These are phyloP conservation scores for Tenthredo amoena DNA, from an alignment of 2,888 invertebrate species.

Conservation along the genomic window DNA sequence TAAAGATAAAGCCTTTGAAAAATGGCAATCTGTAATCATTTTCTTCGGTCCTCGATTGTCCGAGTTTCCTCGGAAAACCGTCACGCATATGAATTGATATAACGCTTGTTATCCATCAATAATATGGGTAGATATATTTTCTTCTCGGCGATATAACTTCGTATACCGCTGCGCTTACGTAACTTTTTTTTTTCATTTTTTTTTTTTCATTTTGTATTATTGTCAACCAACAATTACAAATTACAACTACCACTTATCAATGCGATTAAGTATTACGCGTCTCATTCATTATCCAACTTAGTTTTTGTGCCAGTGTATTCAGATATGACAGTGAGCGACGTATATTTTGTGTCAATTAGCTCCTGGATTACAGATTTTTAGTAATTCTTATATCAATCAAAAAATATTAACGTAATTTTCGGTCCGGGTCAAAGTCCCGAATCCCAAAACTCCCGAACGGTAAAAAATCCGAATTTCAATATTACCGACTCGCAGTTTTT, in stretches of 20 bases:
- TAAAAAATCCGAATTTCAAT: too few species aligned
- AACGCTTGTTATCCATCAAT: neutral
- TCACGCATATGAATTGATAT: neutral
- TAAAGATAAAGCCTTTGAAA: neutral
- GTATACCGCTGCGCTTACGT: neutral
- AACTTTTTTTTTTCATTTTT: neutral
- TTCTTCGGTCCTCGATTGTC: constrained; percentile 5
- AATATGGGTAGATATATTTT: neutral
- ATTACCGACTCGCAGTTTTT: too few species aligned
- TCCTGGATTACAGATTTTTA: neutral
- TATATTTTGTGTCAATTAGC: neutral
- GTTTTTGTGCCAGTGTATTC: neutral
- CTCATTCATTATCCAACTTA: neutral
- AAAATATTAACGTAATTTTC: neutral
- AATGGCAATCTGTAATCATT: neutral
- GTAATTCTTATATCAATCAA: neutral
- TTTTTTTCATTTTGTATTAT: constrained; percentile 1
- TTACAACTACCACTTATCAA: constrained; percentile 21
- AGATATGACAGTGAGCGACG: neutral
- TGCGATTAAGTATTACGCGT: neutral
- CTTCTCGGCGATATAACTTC: neutral
- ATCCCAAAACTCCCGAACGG: too few species aligned
- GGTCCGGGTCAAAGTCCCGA: neutral
- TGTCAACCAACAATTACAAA: neutral
- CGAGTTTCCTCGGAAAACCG: neutral